Base-by-base conservation (phyloP, 1,140 invertebrate genomes). In the Drosophila tani region DNA sequence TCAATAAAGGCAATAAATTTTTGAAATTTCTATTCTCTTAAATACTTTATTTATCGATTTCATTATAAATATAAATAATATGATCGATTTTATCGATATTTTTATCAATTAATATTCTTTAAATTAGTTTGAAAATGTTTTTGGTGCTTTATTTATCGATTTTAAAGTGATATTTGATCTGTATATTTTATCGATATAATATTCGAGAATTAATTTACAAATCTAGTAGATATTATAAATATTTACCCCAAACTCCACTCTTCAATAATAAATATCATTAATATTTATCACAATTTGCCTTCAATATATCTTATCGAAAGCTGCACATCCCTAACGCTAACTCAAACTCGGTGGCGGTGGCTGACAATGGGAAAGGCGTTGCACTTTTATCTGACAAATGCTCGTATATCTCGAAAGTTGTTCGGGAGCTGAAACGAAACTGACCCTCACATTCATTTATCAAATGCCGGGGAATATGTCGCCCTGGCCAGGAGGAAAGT, bases 371-470 rank as follows among this genome's bases (percentile, higher is more conserved):
- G 68, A 83, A 88, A 87, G 84, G 84, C 84, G 84, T 87, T 87
- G 81, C 84, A 75, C 66, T 70, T 88, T 87, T 87, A 87, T 87
- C 84, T 87, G 83, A 86, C 83, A 86, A 86, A 87, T 88, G 84
- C 83, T 82, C 84, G 83, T 87, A 87, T 86, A 86, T 86, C 83
- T 87, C 62, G 83, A 87, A 87, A 87, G 83, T 88, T 88, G 75
- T 70, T 46, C 49, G 58, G 51, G 38, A 71, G 53, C 67, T 69
- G 40, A 57, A 80, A 79, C 62, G 67, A 73, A 83, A 88, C 83
- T 87, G 84, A 87, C 84, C 84, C 84, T 88, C 84, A 88, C 84
- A 87, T 87, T 87, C 84, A 87, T 87, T 87, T 87, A 87, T 88
- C 84, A 87, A 74, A 51, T 74, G 68, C 74, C 38, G 35, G 59